phyloP scores from a whole-genome alignment of 2,113 vertebrate species.

The Leucoraja erinaceus region DNA sequence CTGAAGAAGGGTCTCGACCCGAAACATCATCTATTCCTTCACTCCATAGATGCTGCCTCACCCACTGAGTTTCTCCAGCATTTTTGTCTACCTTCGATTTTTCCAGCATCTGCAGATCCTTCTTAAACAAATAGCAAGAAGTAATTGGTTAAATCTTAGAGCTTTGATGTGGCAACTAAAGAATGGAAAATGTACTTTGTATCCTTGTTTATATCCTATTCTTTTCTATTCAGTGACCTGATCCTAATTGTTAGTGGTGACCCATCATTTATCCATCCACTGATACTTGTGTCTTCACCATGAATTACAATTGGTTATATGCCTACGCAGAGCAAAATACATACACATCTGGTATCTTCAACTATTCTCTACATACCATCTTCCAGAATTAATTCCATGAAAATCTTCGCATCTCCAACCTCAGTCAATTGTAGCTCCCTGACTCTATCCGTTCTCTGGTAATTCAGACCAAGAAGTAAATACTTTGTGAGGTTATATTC shows the following conservation, averaged over 20 bases:
- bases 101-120: no score
- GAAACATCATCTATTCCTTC: no score
- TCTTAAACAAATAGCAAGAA: no score
- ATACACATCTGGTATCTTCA: not conserved
- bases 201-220: not conserved
- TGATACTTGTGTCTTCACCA: not conserved
- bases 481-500: not conserved
- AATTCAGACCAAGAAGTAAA: not conserved
- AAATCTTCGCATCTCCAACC: not conserved
- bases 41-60: no score
- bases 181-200: not conserved
- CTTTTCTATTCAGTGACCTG: not conserved
- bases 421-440: not conserved
- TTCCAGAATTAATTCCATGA: not conserved
- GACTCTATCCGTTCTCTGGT: not conserved
- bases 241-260: not conserved
- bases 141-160: not conserved
- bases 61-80: no score
- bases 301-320: not conserved
- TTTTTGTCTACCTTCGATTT: no score
- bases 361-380: not conserved
- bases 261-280: not conserved
- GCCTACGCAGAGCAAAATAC: not conserved
- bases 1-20: no score
- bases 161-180: not conserved